Evolutionary conservation across 2,113 vertebrate species (phyloP), one percentile per base, ranked within the genome.

Genomic region (Catagonus wagneri): DNA sequence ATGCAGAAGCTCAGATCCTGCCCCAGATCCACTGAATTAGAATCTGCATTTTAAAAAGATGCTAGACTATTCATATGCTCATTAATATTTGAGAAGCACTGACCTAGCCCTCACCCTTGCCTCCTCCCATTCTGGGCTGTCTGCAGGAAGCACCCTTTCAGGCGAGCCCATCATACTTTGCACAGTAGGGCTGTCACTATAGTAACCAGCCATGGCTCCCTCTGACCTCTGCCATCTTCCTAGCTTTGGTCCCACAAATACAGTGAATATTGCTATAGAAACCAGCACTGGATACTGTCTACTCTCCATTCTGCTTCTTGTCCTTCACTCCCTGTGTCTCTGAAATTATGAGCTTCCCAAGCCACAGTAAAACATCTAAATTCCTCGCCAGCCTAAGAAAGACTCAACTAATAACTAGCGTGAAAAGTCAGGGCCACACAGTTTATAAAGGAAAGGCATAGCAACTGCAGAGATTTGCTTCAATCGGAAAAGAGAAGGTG

Each of bases 201-300:
- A 68, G 81, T 22, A 96, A 90, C 88, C 76, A 72, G 69, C 11
- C 10, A 2, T 0, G 36, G 22, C 74, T 69, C 34, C 83, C 78
- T 86, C 81, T 80, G 69, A n/a, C 72, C 87, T 94, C 79, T 72
- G 83, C 91, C 91, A 60, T 83, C 25, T 34, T 71, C 84, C 71
- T 63, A 71, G 54, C 66, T 56, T 76, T 60, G 13, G 66, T 86
- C 85, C 68, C 79, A 66, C 81, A 36, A 83, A 56, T 54, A 27
- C 44, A 25, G 74, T 20, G 80, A 89, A 1, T 2, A 97, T 97
- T 86, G 79, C 96, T 94, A 93, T 97, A 96, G 97, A 97, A 97
- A 97, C 96, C 89, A 56, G 63, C n/a, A 1, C 93, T 17, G 72
- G 56, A 56, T n/a, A 66, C 27, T 80, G 78, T 76, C 83, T 81